phyloP scores from a whole-genome alignment of 1,140 invertebrate species.

The Asbolus verrucosus region DNA sequence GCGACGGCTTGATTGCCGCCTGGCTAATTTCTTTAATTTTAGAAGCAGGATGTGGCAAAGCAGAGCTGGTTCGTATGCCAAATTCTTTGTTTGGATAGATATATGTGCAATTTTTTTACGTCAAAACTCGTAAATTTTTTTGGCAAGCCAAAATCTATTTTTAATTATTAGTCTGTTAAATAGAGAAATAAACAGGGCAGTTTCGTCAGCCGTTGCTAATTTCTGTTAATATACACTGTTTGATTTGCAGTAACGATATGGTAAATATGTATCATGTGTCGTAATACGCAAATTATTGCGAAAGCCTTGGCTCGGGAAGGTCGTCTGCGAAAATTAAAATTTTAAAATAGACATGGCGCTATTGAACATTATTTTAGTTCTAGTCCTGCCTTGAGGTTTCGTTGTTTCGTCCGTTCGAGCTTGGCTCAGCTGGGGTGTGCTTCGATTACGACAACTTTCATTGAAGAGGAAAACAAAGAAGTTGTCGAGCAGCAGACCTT shows the following conservation, averaged over 20 bases:
- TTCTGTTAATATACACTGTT: slow-evolving; percentile 35
- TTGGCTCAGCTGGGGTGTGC: slow-evolving; percentile 31
- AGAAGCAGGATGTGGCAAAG: slow-evolving; percentile 32
- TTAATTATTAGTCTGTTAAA: slow-evolving; percentile 18
- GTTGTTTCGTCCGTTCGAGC: no score
- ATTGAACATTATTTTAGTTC: slow-evolving; percentile 38
- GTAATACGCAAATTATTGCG: slow-evolving; percentile 45
- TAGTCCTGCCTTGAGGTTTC: slow-evolving; percentile 32
- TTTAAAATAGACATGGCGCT: slow-evolving; percentile 44
- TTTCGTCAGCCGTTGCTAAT: slow-evolving; percentile 28
- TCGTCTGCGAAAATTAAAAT: slow-evolving; percentile 45
- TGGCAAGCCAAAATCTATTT: slow-evolving; percentile 30
- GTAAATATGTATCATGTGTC: slow-evolving; percentile 45
- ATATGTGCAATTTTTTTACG: slow-evolving; percentile 33
- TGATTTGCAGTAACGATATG: slow-evolving; percentile 36
- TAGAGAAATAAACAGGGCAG: slow-evolving; percentile 22
- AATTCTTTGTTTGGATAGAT: slow-evolving; percentile 38
- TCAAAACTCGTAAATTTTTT: slow-evolving; percentile 40
- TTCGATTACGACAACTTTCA: slow-evolving; percentile 13
- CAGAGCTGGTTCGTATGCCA: not conserved
- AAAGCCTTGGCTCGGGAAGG: slow-evolving; percentile 45
- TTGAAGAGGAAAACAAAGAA: slow-evolving; percentile 10
- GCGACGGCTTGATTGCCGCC: slow-evolving; percentile 8
- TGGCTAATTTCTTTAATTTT: slow-evolving; percentile 27
- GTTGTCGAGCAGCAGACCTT: not conserved